These are phyloP conservation scores for Columbina picui DNA, from an alignment of 2,113 vertebrate genomes.

Conservation along the genomic window DNA sequence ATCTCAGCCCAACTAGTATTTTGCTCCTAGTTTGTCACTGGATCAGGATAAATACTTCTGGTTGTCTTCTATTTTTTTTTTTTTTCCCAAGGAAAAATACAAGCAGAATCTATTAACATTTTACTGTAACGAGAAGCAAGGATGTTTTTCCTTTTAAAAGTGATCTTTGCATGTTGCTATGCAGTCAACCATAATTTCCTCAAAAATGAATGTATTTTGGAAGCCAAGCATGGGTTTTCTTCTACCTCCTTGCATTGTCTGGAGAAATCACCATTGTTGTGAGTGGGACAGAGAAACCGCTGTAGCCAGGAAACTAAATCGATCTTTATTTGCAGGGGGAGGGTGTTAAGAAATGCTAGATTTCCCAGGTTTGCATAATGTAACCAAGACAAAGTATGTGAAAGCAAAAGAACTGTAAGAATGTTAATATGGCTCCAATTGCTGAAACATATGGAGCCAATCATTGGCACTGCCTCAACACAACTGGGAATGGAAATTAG, in stretches of 20 bases:
- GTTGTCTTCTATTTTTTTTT: not conserved
- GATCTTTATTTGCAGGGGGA: not conserved
- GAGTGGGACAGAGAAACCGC: not conserved
- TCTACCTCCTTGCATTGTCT: not conserved
- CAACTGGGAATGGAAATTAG: constrained; percentile 62
- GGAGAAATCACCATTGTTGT: not conserved
- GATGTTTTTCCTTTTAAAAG: constrained; percentile 19
- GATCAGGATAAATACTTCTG: not conserved
- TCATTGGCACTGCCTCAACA: constrained; percentile 23
- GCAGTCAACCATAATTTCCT: not conserved
- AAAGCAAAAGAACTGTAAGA: constrained; percentile 25
- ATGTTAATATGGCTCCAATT: constrained; percentile 45
- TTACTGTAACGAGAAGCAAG: not conserved
- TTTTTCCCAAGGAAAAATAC: not conserved
- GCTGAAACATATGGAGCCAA: constrained; percentile 54
- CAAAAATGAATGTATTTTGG: not conserved
- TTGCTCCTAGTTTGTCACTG: constrained; percentile 28
- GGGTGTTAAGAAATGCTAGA: not conserved
- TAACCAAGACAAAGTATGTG: constrained; percentile 3
- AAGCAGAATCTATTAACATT: constrained; percentile 12
- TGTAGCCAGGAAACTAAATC: not conserved
- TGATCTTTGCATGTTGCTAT: not conserved
- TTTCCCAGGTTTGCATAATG: constrained; percentile 16
- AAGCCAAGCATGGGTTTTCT: not conserved
- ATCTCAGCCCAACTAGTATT: constrained; percentile 7